Conservation (phyloP, 1,140 invertebrate species). For the Galleria mellonella region DNA sequence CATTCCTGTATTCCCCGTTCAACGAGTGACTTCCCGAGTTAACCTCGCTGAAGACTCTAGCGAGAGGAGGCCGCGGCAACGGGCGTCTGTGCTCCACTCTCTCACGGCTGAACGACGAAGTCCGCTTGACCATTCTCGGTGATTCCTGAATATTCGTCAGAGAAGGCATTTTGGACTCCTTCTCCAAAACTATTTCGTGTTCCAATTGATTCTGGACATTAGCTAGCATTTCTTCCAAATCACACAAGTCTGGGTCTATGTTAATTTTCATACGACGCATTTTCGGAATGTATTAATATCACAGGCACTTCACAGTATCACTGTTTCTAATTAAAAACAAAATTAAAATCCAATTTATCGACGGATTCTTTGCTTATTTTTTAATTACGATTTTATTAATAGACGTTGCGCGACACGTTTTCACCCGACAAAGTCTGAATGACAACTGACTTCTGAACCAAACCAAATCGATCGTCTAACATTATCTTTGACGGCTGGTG, state of each 20-base stretch:
- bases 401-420: not conserved
- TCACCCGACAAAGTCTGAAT: conserved; percentile 4
- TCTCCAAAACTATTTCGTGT: conserved; percentile 62
- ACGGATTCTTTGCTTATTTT: conserved; percentile 16
- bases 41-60: conserved; percentile 19
- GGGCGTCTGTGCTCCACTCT: conserved; percentile 31
- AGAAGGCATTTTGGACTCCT: conserved; percentile 50
- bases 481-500: no score
- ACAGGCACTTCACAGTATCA: conserved; percentile 13
- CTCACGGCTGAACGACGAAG: conserved; percentile 34
- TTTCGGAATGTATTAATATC: conserved; percentile 18
- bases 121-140: conserved; percentile 43
- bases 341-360: conserved; percentile 10
- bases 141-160: conserved; percentile 52
- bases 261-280: conserved; percentile 58
- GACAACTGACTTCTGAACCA: conserved; percentile 9
- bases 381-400: not conserved
- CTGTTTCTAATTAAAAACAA: conserved; percentile 12
- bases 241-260: conserved; percentile 60
- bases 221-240: conserved; percentile 68
- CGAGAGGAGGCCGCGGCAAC: conserved; percentile 29
- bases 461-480: not conserved
- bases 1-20: conserved; percentile 24
- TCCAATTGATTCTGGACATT: conserved; percentile 65
- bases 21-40: conserved; percentile 31